Evolutionary conservation across 2,113 vertebrate genomes (phyloP).

Genomic region (Melanerpes formicivorus): DNA sequence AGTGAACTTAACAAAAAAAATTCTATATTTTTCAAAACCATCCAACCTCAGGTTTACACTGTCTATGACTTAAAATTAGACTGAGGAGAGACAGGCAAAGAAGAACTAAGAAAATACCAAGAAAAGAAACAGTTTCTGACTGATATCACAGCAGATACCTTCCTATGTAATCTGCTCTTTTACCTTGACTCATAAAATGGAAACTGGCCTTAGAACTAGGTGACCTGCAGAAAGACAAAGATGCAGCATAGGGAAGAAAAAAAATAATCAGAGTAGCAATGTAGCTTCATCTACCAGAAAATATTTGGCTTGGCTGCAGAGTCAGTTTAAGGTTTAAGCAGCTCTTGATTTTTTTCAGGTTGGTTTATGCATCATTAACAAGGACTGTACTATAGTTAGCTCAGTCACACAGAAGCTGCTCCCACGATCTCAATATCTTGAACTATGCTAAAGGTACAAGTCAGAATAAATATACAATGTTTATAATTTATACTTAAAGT

Average conservation of each 20-base stretch:
- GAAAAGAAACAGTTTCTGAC: not conserved
- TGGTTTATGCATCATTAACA: conserved; percentile 57
- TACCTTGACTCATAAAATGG: not conserved
- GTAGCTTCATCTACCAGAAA: not conserved
- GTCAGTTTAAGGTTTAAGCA: conserved; percentile 40
- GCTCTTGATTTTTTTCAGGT: conserved; percentile 58
- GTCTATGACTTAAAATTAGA: not conserved
- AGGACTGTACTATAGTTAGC: conserved; percentile 20
- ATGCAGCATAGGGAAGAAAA: not conserved
- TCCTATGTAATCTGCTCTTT: not conserved
- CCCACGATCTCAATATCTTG: conserved; percentile 14
- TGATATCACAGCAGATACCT: not conserved
- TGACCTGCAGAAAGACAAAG: not conserved
- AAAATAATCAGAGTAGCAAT: not conserved
- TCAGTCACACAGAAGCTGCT: conserved; percentile 55
- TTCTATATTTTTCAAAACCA: not conserved
- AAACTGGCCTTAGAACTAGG: not conserved
- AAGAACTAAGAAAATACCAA: not conserved
- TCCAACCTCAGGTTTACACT: not conserved
- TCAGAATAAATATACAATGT: conserved; percentile 2
- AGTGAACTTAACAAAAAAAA: not conserved
- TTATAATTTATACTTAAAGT: not conserved
- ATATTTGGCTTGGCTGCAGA: conserved; percentile 50
- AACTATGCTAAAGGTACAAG: not conserved
- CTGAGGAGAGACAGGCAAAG: not conserved